Evolutionary conservation across 2,888 invertebrate genomes (phyloP), one percentile per base, ranked within the genome.

Genomic region (Euclidia mi): DNA sequence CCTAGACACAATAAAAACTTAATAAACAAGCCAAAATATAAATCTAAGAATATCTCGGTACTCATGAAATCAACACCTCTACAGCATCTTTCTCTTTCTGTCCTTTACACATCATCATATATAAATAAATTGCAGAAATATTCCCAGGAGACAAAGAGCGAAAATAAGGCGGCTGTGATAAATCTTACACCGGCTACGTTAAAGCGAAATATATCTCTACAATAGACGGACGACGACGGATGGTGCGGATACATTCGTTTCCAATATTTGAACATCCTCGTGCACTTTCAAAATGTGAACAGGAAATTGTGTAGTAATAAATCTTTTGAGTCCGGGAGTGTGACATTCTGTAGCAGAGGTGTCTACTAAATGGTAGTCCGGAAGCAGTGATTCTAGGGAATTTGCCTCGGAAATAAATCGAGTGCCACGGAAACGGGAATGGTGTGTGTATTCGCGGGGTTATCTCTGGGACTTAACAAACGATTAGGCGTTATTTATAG

Each of bases 211-310:
- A 56, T 65, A 72, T 65, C 44, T 59, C 34, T 49, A 61, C 68
- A 65, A 61, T 56, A 57, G 52, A 62, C 51, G 37, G 32, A 66
- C 51, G 52, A 52, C 42, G 55, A 56, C 41, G 42, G 38, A 62
- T 60, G 47, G 59, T 60, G 45, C 51, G 60, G 61, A 64, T 53
- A 66, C 51, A 72, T 69, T 63, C 61, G 68, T 78, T 74, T 65
- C 64, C 71, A 76, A 79, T 79, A 77, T 78, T 79, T 71, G 69
- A 69, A 67, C 72, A 65, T 62, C 49, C 67, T 58, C 60, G 38
- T 73, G 71, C 65, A 68, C 69, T 69, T 52, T 51, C 57, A 42
- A 51, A 64, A 56, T 59, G 62, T 51, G 59, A 57, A 56, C 50
- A 65, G 60, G 69, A 71, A 64, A 65, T 67, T 71, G 67, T 64